Base-by-base conservation (phyloP, 1,140 invertebrate species). In the Rhyacophila brunnea region DNA sequence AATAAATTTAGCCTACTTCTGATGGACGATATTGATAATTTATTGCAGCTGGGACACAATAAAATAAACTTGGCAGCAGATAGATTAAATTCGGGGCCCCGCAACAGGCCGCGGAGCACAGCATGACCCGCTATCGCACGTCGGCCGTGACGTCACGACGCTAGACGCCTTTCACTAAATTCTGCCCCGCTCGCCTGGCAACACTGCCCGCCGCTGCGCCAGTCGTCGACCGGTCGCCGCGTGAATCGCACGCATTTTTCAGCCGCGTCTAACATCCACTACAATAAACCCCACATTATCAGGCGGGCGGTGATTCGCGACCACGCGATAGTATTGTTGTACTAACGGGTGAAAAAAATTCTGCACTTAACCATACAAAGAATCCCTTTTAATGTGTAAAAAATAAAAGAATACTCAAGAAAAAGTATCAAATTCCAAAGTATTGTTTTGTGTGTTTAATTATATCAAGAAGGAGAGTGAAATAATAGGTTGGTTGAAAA, bases 101-200 rank as follows among this genome's bases (percentile, higher is more conserved):
- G 38, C 38, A 40, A 40, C 38, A 40, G 38, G 23, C 23, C 23
- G 23, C 38, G 15, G 11, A 13, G 38, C 34, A 7, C 34, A 35
- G 38, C 15, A 40, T 40, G 11, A 40, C 38, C 38, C n/a, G 11
- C 38, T 40, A 40, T 40, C 38, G 38, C n/a, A n/a, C 15, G 11
- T 15, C n/a, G 11, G 38, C 38, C n/a, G 14, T 45, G 43, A 45
- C 43, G 43, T 45, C 43, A 45, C 43, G n/a, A 5, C 23, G 23
- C 9, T 9, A 28, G 23, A n/a, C 43, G 43, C 43, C 43, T 45
- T 45, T 45, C 43, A 45, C 43, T 19, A 17, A n/a, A n/a, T n/a
- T n/a, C n/a, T 5, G 43, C 6, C 13, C 14, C 23, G 23, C 23
- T 28, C 23, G 23, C 23, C 23, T 28, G 23, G 23, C 23, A 28